Evolutionary conservation across 2,888 invertebrate species (phyloP).

Genomic region (Ichneumoninae sp.): DNA sequence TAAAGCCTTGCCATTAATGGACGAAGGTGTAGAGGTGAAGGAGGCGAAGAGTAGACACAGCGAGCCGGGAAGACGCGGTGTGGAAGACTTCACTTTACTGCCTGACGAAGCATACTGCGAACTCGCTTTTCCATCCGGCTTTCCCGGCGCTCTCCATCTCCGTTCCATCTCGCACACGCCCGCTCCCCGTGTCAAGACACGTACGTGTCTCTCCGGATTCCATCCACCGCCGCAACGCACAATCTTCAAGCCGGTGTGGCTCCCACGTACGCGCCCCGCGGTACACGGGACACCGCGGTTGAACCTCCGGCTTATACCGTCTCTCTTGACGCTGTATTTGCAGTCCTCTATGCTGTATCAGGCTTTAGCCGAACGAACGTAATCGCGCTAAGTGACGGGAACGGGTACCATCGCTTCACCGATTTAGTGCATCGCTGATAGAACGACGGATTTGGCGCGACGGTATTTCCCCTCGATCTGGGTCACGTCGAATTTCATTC

Average conservation of each 20-base stretch:
- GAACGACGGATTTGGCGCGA: not conserved
- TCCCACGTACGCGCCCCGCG: not conserved
- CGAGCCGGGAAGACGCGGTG: slow-evolving; percentile 17
- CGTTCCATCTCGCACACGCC: not conserved
- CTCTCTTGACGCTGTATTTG: slow-evolving; percentile 51
- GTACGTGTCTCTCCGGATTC: slow-evolving; percentile 29
- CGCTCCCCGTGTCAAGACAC: not conserved
- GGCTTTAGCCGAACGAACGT: slow-evolving; percentile 42
- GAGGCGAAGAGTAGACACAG: not conserved
- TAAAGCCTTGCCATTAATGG: slow-evolving; percentile 43
- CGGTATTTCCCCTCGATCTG: not conserved
- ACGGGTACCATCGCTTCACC: not conserved
- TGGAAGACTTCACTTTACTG: slow-evolving; percentile 38
- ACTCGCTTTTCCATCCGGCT: slow-evolving; percentile 31
- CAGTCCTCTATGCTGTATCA: slow-evolving; percentile 41
- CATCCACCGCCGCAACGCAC: slow-evolving; percentile 10
- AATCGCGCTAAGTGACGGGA: slow-evolving; percentile 44
- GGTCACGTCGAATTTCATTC: not conserved
- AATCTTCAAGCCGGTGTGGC: not conserved
- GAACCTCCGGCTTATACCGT: slow-evolving; percentile 26
- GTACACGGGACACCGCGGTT: slow-evolving; percentile 28
- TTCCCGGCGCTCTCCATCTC: slow-evolving; percentile 11
- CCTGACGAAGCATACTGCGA: slow-evolving; percentile 33
- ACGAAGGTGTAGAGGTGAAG: slow-evolving; percentile 8
- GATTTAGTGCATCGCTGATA: slow-evolving; percentile 8